These are phyloP conservation scores for Triplophysa tibetana DNA, from an alignment of 2,113 vertebrate species.

Conservation along the genomic window DNA sequence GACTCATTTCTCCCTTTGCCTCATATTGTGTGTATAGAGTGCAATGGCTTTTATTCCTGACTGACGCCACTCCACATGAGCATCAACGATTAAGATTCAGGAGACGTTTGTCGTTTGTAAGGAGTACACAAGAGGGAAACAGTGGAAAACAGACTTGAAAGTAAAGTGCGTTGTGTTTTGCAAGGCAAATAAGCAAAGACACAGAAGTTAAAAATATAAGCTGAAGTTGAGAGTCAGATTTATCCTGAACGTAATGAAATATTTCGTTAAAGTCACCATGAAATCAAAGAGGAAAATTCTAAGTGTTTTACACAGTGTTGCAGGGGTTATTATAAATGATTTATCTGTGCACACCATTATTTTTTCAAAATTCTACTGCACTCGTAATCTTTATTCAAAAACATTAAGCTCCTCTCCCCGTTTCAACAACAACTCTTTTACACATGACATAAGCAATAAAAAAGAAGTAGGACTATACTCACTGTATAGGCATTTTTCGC, in stretches of 20 bases:
- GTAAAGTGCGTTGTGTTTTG: neutral
- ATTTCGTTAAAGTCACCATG: neutral
- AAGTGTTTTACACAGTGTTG: too few species aligned
- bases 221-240: neutral
- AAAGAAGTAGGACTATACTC: too few species aligned
- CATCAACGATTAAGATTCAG: neutral
- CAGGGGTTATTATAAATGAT: too few species aligned
- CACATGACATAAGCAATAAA: too few species aligned
- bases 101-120: neutral
- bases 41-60: neutral
- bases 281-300: too few species aligned
- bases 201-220: neutral
- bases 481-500: too few species aligned
- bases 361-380: too few species aligned
- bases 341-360: too few species aligned
- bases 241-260: neutral
- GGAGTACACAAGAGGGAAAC: neutral
- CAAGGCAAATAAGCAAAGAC: neutral
- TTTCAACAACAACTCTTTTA: too few species aligned
- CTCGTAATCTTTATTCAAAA: too few species aligned
- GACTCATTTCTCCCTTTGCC: neutral
- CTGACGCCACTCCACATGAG: neutral
- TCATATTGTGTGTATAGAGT: neutral
- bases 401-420: too few species aligned
- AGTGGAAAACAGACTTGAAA: neutral